Evolutionary conservation across 2,113 vertebrate species (phyloP).

Genomic region (Lucifuga dentata): DNA sequence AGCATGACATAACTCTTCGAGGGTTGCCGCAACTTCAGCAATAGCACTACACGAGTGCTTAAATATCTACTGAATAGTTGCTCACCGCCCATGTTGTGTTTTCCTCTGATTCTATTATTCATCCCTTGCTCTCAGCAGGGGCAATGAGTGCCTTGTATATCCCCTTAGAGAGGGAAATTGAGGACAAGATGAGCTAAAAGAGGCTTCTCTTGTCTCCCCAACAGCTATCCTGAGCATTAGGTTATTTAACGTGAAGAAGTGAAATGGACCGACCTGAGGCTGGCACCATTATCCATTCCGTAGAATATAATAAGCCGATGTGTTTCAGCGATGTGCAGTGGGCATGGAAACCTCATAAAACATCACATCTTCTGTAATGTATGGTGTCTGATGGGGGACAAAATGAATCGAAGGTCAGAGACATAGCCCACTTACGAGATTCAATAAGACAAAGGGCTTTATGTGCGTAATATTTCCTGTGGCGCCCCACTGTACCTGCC

Average conservation of each 20-base stretch:
- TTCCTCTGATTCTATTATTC: conserved; percentile 26
- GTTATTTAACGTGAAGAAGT: conserved; percentile 28
- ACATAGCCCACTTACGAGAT: not conserved
- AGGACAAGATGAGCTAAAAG: conserved; percentile 31
- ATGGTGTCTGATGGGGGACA: not conserved
- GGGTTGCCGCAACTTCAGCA: too few species aligned
- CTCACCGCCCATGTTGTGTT: conserved; percentile 7
- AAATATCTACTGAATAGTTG: not conserved
- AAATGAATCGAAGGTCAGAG: not conserved
- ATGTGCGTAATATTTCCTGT: not conserved
- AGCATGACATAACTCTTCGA: not conserved
- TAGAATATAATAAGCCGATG: conserved; percentile 33
- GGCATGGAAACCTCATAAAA: too few species aligned
- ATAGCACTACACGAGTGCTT: not conserved
- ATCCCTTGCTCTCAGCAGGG: not conserved
- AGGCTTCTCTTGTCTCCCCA: conserved; percentile 1
- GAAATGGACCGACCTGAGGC: conserved; percentile 23
- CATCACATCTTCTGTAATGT: not conserved
- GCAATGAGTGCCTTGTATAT: not conserved
- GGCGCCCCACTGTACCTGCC: not conserved
- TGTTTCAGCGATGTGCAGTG: conserved; percentile 24
- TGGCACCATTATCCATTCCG: conserved; percentile 19
- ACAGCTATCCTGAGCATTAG: conserved; percentile 28
- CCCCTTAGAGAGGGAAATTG: not conserved
- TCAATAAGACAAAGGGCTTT: not conserved